Conservation (phyloP, 2,888 invertebrate species). For the Dolichomitus sp. region DNA sequence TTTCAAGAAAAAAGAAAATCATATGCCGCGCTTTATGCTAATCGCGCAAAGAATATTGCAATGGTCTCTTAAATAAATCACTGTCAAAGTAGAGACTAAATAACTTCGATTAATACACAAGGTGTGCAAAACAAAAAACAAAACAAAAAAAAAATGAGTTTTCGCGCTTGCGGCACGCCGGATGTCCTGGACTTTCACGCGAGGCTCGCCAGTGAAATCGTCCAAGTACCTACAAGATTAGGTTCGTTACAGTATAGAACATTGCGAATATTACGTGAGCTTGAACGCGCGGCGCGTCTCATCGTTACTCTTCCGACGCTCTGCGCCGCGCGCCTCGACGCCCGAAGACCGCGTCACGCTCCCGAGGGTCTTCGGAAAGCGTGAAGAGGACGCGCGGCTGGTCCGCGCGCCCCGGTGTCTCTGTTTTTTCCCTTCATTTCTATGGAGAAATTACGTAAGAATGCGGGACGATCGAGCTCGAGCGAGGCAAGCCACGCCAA, state of each 20-base stretch:
- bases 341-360: constrained; percentile 77
- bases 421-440: constrained; percentile 52
- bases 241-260: background rate
- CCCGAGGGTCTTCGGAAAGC: constrained; percentile 82
- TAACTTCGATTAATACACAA: background rate
- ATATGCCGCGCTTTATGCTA: constrained; percentile 13
- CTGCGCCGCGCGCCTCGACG: constrained; percentile 33
- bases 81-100: background rate
- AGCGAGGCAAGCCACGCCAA: constrained; percentile 48
- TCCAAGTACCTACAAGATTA: constrained; percentile 4
- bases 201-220: constrained; percentile 60
- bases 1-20: constrained; percentile 15
- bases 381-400: constrained; percentile 78
- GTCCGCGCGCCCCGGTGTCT: constrained; percentile 48
- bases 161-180: constrained; percentile 39
- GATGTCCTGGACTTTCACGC: constrained; percentile 57
- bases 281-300: constrained; percentile 34
- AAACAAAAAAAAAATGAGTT: constrained; percentile 1
- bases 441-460: constrained; percentile 73
- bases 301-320: constrained; percentile 59
- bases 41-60: constrained; percentile 52
- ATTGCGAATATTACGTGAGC: constrained; percentile 62
- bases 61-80: constrained; percentile 43
- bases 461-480: constrained; percentile 68
- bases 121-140: background rate